Percentiles rank a stretch among this genome's conserved stretches.
These are phyloP conservation scores for Microctonus aethiopoides DNA, from an alignment of 2,888 invertebrate genomes.

Conservation along the genomic window DNA sequence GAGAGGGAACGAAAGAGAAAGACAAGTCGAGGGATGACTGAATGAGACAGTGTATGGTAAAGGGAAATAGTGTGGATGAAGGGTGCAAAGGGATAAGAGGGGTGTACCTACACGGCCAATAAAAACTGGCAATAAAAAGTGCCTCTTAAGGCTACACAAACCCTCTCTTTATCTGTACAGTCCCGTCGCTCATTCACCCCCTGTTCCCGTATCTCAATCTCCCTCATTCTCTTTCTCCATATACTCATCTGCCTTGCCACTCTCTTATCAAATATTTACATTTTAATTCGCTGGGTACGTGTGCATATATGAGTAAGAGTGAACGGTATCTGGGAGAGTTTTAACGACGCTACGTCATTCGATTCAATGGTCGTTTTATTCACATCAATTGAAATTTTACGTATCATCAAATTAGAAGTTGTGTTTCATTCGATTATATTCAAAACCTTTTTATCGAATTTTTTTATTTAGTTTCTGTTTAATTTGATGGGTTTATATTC, in stretches of 20 bases:
- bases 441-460: background rate
- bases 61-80: conserved; percentile 29
- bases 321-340: conserved; percentile 44
- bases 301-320: conserved; percentile 36
- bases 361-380: background rate
- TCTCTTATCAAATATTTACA: conserved; percentile 67
- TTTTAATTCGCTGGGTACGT: conserved; percentile 60
- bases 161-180: conserved; percentile 22
- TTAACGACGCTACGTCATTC: conserved; percentile 55
- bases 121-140: conserved; percentile 67
- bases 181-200: conserved; percentile 41
- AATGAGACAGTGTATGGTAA: conserved; percentile 18
- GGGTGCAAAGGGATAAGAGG: conserved; percentile 45
- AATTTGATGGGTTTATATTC: no score
- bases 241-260: conserved; percentile 59
- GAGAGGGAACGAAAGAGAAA: conserved; percentile 36
- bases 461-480: background rate
- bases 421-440: no score
- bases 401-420: background rate
- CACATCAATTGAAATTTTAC: background rate
- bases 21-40: conserved; percentile 31
- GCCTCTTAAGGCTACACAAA: conserved; percentile 63
- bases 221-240: conserved; percentile 22
- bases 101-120: conserved; percentile 64
- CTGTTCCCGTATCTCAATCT: conserved; percentile 35